These are phyloP conservation scores for Apamea epomidion DNA, from an alignment of 2,888 invertebrate genomes.

Conservation along the genomic window DNA sequence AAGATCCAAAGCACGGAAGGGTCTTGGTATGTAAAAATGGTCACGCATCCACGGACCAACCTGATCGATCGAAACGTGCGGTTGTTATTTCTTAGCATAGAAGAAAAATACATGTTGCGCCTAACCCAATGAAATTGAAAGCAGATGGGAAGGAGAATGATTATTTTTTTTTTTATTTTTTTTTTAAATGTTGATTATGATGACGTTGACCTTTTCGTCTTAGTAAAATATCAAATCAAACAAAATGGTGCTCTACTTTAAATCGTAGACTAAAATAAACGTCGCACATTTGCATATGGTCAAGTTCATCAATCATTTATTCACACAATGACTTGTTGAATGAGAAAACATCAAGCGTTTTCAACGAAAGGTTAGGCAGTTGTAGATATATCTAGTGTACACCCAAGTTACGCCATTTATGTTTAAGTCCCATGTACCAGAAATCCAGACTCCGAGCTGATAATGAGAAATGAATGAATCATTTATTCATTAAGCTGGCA, in stretches of 20 bases:
- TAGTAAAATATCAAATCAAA: not conserved
- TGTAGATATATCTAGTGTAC: not conserved
- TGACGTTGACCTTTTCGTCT: not conserved
- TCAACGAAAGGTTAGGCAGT: not conserved
- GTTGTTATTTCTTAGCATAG: too few relatives aligned
- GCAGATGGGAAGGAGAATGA: too few relatives aligned
- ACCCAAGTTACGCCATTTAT: not conserved
- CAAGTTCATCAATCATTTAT: not conserved
- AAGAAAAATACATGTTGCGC: too few relatives aligned
- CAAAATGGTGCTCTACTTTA: not conserved
- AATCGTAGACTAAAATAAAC: not conserved
- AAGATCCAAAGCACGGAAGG: too few relatives aligned
- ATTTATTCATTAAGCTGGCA: not conserved
- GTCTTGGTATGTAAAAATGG: too few relatives aligned
- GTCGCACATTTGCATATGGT: not conserved
- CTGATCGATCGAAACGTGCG: too few relatives aligned
- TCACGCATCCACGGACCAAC: too few relatives aligned
- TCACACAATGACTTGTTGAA: not conserved
- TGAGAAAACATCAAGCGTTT: not conserved
- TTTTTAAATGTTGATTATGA: too few relatives aligned
- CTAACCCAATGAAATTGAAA: too few relatives aligned
- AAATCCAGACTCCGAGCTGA: not conserved
- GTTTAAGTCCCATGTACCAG: not conserved
- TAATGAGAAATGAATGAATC: too few relatives aligned
- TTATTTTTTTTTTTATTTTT: too few relatives aligned